Evolutionary conservation across 2,888 invertebrate species (phyloP).

Genomic region (Macaria liturata): DNA sequence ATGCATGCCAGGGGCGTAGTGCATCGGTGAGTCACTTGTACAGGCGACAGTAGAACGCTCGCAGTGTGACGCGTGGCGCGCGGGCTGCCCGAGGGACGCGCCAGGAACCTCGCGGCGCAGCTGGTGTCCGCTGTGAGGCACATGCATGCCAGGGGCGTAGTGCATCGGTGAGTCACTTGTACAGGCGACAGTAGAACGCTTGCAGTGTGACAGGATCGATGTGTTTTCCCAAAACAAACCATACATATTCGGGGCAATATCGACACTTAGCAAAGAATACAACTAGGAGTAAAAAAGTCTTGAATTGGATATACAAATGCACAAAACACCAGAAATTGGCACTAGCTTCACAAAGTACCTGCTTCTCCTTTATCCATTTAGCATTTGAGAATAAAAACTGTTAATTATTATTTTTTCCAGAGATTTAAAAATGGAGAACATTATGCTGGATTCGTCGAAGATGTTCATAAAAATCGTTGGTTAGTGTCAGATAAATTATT

Average conservation of each 20-base stretch:
- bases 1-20: constrained; percentile 83
- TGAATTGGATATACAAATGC: too few species aligned
- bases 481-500: constrained; percentile 42
- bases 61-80: constrained; percentile 70
- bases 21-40: constrained; percentile 46
- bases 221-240: too few species aligned
- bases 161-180: constrained; percentile 48
- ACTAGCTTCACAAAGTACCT: too few species aligned
- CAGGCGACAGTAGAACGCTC: too few species aligned
- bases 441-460: constrained; percentile 87
- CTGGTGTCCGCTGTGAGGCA: constrained; percentile 83
- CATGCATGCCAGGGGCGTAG: constrained; percentile 83
- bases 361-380: too few species aligned
- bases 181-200: too few species aligned
- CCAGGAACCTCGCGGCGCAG: constrained; percentile 60
- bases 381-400: too few species aligned
- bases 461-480: constrained; percentile 89
- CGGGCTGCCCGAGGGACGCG: constrained; percentile 54
- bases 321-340: too few species aligned
- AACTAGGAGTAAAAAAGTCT: too few species aligned
- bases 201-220: constrained; percentile 38
- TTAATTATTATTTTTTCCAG: too few species aligned
- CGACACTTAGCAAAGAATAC: too few species aligned
- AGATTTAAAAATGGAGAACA: constrained; percentile 91
- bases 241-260: too few species aligned